Evolutionary conservation across 2,797 vertebrate genomes (phyloP), one percentile per base, ranked within the genome.

Genomic region (Phaenicophaeus curvirostris): DNA sequence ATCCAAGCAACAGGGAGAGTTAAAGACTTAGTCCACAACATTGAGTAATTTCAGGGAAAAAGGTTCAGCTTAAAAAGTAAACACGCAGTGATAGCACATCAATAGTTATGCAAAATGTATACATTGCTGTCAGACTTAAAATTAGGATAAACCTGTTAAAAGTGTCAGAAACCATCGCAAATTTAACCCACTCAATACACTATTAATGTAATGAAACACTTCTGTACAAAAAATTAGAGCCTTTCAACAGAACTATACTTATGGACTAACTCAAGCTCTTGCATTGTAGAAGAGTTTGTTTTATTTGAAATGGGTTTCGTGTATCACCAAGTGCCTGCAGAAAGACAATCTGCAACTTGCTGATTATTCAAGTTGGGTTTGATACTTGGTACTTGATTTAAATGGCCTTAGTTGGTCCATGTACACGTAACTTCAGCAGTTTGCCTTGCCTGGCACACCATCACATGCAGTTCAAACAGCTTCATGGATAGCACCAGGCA

Each of bases 391-490:
- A 37, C 10, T 7, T 4, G 11, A 73, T 54, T 67, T 54, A 57
- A 82, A 57, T 28, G 2, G 81, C 31, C 20, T 63, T 33, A 8
- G 4, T 9, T 33, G 11, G 19, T 24, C 35, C 23, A 4, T 10
- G 15, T 7, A 15, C 15, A 21, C 1, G 0, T 48, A 62, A 82
- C 28, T 46, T 75, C n/a, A 39, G 31, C 6, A 2, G 13, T 9
- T 71, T 53, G 35, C 44, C 16, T 27, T 21, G 33, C 61, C 16
- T 41, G 4, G 50, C 37, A 41, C 19, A 30, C n/a, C 17, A 44
- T 0, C 0, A 0, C 35, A 61, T 15, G 23, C 0, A 27, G 31
- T 18, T 48, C 41, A 61, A 55, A 75, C 21, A 69, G 21, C 14
- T 41, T 13, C 3, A 4, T 5, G 41, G 35, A 24, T 0, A 68